These are phyloP conservation scores for Idaea straminata DNA, from an alignment of 2,888 invertebrate genomes.

Conservation along the genomic window DNA sequence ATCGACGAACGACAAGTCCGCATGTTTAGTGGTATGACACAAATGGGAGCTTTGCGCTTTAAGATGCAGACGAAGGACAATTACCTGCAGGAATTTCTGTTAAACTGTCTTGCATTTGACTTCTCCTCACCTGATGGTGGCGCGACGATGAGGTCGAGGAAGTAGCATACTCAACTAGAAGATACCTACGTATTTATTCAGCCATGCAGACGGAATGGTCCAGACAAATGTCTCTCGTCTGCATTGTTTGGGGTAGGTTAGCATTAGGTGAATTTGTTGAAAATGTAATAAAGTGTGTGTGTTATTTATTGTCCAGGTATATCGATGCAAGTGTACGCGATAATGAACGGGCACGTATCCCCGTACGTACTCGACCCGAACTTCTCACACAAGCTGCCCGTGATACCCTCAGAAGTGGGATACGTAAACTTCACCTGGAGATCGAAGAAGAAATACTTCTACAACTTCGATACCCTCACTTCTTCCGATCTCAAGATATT, in stretches of 20 bases:
- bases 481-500: conserved; percentile 91
- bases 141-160: no score
- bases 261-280: no score
- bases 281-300: background rate
- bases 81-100: no score
- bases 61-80: background rate
- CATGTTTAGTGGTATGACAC: conserved; percentile 88
- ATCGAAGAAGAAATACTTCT: conserved; percentile 90
- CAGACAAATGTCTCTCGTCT: background rate
- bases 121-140: no score
- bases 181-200: no score
- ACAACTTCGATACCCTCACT: conserved; percentile 92
- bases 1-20: conserved; percentile 95
- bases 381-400: conserved; percentile 92
- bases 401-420: conserved; percentile 95
- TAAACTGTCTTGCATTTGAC: no score
- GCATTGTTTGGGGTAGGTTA: background rate
- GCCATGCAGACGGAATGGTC: no score
- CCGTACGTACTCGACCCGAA: conserved; percentile 94
- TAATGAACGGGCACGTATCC: conserved; percentile 91
- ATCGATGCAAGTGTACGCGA: conserved; percentile 93
- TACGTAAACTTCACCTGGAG: conserved; percentile 96
- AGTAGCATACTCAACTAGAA: no score
- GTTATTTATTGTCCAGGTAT: conserved; percentile 79
- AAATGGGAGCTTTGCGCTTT: background rate